Evolutionary conservation across 2,888 invertebrate genomes (phyloP), one percentile per base, ranked within the genome.

Genomic region (Polydrusus pterygomalis): DNA sequence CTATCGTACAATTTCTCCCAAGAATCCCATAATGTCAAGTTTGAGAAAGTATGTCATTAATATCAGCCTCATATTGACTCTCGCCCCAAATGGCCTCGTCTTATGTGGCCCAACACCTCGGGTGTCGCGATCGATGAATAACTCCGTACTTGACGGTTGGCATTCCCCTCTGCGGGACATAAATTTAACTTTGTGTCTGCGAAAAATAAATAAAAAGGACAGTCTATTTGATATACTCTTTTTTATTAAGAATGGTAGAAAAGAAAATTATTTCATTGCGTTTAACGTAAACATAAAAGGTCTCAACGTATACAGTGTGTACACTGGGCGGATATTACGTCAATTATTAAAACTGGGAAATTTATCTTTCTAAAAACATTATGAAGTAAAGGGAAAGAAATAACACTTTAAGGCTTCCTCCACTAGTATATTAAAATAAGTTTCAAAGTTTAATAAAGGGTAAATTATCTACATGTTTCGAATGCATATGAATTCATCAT

Each of bases 1-100:
- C 11, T 38, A 60, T 60, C 15, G 34, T 18, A 60, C 0, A 60
- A 58, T 3, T 11, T 15, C 15, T 38, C 34, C 18, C 58, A 60
- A 60, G 38, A 60, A 60, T 60, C 38, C 30, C 58, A 60, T 38
- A 60, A 34, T 60, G 58, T 60, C 58, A 60, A 60, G 17, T 60
- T 60, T 60, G 38, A 60, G 38, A 60, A 60, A 60, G 58, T 60
- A 60, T 60, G 58, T 60, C 58, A 60, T 60, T 60, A 60, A 60
- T 60, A 60, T 60, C 58, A 10, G 17, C 58, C 58, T 38, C 18
- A 60, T 60, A 60, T 60, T 60, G 58, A 60, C 58, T 60, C 58
- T 17, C 58, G 58, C 58, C 38, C 58, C 17, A 60, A 60, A 38
- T 60, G 58, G 58, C 58, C 17, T 60, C 58, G 58, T 38, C 38